Evolutionary conservation across 2,113 vertebrate species (phyloP).

Genomic region (Bambusicola thoracicus): DNA sequence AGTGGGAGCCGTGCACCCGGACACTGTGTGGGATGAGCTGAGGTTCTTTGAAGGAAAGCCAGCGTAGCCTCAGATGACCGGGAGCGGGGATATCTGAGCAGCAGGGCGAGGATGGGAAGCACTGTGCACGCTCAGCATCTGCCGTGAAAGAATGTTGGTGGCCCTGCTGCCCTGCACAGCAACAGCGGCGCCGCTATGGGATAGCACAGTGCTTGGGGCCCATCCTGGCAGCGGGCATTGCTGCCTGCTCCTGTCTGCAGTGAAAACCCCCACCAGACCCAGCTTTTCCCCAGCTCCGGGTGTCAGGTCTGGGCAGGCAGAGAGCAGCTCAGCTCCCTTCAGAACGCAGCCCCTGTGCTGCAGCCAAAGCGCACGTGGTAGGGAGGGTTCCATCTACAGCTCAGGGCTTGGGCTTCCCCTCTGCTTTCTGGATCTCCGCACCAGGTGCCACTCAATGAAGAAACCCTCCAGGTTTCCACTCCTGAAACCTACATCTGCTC

Average conservation of each 20-base stretch:
- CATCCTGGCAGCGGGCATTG: neutral
- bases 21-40: neutral
- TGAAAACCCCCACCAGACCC: neutral
- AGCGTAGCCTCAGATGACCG: neutral
- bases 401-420: neutral
- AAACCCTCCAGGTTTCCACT: too few relatives aligned
- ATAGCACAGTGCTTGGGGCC: neutral
- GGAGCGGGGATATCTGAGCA: neutral
- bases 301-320: slow-evolving; percentile 49
- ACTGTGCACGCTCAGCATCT: accelerated
- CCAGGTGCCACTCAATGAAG: neutral
- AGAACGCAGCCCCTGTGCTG: neutral
- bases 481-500: neutral
- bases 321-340: neutral
- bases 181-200: accelerated
- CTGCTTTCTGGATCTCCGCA: neutral
- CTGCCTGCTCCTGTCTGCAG: neutral
- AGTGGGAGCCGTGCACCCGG: neutral
- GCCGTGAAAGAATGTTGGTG: neutral
- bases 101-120: neutral
- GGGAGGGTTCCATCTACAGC: neutral
- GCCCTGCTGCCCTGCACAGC: accelerated
- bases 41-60: neutral
- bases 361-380: accelerated
- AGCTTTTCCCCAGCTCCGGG: accelerated